Base-by-base conservation (phyloP, 23 tunicate genomes). In the Aplidium turbinatum region DNA sequence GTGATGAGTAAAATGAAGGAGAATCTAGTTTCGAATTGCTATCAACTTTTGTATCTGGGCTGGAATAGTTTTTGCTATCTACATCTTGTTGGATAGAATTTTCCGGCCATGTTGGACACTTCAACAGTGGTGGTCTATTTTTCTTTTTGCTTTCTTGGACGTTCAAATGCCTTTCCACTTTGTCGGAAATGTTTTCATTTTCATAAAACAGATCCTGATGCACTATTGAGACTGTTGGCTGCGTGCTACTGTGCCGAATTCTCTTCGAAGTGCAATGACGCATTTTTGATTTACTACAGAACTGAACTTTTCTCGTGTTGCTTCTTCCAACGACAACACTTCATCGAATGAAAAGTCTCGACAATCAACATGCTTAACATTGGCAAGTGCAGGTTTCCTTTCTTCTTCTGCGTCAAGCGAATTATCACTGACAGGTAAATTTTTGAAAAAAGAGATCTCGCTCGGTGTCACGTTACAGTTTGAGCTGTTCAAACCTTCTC, bases 281-380 rank as follows among this genome's bases (percentile, higher is more conserved):
- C 82, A 62, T 61, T 62, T 35, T 65, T 26, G 22, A 30, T 3
- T 28, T 38, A 11, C 5, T 28, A 29, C 67, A 38, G 9, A 7
- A 27, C 50, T 11, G 13, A 6, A 26, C 19, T 47, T 47, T 76
- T 45, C 72, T 31, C 65, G 36, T 4, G 72, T 73, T 46, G 87
- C 40, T 57, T 60, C 73, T 30, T 81, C 73, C 31, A 81, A 54
- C 58, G 87, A 81, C 19, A 81, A 33, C 47, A 81, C 78, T 30
- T 58, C 87, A 0, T 81, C 87, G 64, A 81, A 81, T 70, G 87
- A 73, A 72, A 81, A 81, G 48, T 72, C 79, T 27, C 61, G 73
- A 35, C 87, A 71, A 36, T 81, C 58, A n/a, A n/a, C n/a, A n/a
- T n/a, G n/a, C n/a, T n/a, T n/a, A n/a, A n/a, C n/a, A n/a, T n/a